Percentiles rank a stretch among this genome's conserved stretches.
Conservation (phyloP, 2,113 vertebrate species). For the Cepphus grylle region DNA sequence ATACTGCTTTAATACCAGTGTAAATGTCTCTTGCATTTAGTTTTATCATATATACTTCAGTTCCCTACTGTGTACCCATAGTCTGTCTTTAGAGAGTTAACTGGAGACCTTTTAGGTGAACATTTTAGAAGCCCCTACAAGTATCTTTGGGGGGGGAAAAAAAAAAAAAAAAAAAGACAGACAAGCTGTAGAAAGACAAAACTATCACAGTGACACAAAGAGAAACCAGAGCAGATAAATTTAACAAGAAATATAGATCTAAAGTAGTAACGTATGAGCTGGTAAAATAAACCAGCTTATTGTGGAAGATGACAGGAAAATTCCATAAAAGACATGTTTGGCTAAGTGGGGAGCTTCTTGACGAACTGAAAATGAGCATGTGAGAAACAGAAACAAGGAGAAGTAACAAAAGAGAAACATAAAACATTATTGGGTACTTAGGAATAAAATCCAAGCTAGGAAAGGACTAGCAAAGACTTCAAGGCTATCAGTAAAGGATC, state of each 20-base stretch:
- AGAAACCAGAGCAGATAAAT: neutral
- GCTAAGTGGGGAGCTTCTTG: neutral
- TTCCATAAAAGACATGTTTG: neutral
- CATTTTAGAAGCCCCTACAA: neutral
- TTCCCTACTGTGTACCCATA: neutral
- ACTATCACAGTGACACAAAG: neutral
- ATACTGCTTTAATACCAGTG: neutral
- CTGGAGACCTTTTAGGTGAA: neutral
- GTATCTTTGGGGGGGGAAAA: neutral
- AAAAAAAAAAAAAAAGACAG: accelerated
- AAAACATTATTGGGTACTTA: neutral
- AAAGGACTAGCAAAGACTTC: neutral
- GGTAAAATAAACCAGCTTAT: neutral
- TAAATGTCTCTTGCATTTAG: neutral
- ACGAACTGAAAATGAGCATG: neutral
- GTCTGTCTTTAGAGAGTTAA: accelerated
- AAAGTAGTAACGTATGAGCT: neutral
- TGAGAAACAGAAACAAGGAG: neutral
- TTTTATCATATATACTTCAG: neutral
- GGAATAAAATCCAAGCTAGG: neutral
- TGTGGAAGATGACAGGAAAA: neutral
- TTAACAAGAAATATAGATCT: neutral
- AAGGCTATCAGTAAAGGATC: neutral
- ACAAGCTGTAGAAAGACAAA: neutral
- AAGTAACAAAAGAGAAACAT: neutral